Base-by-base conservation (phyloP, 92 coral and sea anemone species). In the Porites divaricata region DNA sequence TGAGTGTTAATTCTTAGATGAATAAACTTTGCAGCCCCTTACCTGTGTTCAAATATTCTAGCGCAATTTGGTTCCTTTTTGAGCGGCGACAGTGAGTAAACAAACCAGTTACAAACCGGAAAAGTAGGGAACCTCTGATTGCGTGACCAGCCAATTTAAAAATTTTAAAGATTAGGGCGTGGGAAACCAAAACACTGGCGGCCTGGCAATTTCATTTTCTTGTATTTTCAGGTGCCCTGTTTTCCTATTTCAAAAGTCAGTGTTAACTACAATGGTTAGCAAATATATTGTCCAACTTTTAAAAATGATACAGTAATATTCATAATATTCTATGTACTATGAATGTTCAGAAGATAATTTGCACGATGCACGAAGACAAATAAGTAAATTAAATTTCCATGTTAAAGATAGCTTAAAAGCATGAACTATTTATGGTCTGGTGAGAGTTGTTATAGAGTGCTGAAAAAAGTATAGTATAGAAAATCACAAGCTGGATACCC, bases 401-500 rank as follows among this genome's bases (percentile, higher is more conserved):
- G 74, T 69, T 41, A 24, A 69, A 69, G 74, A 52, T 52, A 52
- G 74, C 74, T 69, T 69, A 14, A 69, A 69, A 69, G 74, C 51
- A 69, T 69, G 74, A 25, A 25, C 51, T 35, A 56, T 65, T 66
- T 3, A 56, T 69, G 85, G 85, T 80, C 76, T 79, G 57, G 76
- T 80, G 52, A 48, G 85, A 80, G 57, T 81, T 81, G 85, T 67
- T 54, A 81, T 81, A 67, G 72, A 63, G 85, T 53, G 48, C 8
- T 15, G 67, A 62, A 65, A 65, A 65, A n/a, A 15, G 70, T 67
- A 53, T 54, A 53, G 86, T 45, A 71, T 26, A 71, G 79, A 82
- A 82, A 82, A 82, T 82, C 19, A 52, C 48, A 68, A 56, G 85
- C 85, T 67, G 77, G 25, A 78, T 65, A 69, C 85, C 75, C 69